Percentiles rank a stretch among this genome's conserved stretches.
These are phyloP conservation scores for Pantala flavescens DNA, from an alignment of 1,140 invertebrate species.

Conservation along the genomic window DNA sequence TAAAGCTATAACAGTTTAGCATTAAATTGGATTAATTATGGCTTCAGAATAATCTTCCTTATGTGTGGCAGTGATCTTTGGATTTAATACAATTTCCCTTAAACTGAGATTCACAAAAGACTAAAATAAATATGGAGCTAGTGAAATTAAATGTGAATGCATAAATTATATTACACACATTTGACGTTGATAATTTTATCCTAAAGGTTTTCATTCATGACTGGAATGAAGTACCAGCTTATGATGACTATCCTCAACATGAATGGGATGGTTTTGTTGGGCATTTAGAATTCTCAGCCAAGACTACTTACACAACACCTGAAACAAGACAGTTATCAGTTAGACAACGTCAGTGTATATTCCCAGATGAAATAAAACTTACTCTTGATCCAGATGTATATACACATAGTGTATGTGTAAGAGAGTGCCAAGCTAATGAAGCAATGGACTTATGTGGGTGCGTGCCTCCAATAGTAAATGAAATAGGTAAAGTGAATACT, in stretches of 20 bases:
- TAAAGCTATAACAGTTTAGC: too few relatives aligned
- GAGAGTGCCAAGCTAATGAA: slow-evolving; percentile 53
- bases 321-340: slow-evolving; percentile 54
- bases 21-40: too few relatives aligned
- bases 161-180: too few relatives aligned
- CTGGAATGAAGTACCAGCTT: slow-evolving; percentile 50
- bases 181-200: not conserved
- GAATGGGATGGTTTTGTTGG: slow-evolving; percentile 52
- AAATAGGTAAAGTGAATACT: slow-evolving; percentile 32
- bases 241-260: slow-evolving; percentile 52
- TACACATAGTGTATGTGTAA: slow-evolving; percentile 53
- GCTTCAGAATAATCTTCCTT: too few relatives aligned
- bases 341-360: slow-evolving; percentile 53
- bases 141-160: too few relatives aligned
- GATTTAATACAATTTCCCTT: too few relatives aligned
- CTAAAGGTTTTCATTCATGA: slow-evolving; percentile 53
- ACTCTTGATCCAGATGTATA: slow-evolving; percentile 34
- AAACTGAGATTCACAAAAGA: too few relatives aligned
- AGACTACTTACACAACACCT: slow-evolving; percentile 59
- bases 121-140: too few relatives aligned
- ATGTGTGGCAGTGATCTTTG: too few relatives aligned
- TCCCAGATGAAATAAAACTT: slow-evolving; percentile 43
- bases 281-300: slow-evolving; percentile 52
- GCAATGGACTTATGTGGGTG: slow-evolving; percentile 48
- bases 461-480: slow-evolving; percentile 53